Conservation (phyloP, 2,888 invertebrate species). For the Cotesia congregata region DNA sequence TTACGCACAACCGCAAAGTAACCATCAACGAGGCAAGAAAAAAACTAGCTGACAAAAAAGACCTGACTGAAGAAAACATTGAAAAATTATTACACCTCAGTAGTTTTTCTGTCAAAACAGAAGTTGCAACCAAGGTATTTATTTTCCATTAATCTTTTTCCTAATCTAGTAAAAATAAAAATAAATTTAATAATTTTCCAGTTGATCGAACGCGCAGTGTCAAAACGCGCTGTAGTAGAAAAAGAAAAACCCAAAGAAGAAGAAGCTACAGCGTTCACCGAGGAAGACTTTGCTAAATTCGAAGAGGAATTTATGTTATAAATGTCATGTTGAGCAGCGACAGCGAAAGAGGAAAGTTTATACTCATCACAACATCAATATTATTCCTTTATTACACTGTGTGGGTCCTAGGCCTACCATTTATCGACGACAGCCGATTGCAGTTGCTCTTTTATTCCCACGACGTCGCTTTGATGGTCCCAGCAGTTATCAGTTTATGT, state of each 20-base stretch:
- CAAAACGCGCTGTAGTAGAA: conserved; percentile 71
- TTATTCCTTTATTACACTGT: conserved; percentile 75
- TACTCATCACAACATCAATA: conserved; percentile 72
- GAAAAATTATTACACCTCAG: conserved; percentile 72
- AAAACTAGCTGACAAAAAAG: conserved; percentile 53
- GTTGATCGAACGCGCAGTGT: conserved; percentile 74
- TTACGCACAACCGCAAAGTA: conserved; percentile 53
- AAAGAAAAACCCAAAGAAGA: conserved; percentile 68
- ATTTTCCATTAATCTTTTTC: background rate
- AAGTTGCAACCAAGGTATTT: conserved; percentile 71
- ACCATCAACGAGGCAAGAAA: conserved; percentile 60
- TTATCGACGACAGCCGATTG: conserved; percentile 77
- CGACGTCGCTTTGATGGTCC: conserved; percentile 72
- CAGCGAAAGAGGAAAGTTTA: conserved; percentile 74
- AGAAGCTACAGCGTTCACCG: conserved; percentile 78
- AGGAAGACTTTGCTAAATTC: conserved; percentile 79
- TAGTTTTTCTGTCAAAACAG: conserved; percentile 65
- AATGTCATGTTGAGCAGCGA: conserved; percentile 68
- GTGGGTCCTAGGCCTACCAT: conserved; percentile 80
- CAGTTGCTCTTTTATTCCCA: conserved; percentile 61
- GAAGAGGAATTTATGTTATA: conserved; percentile 73
- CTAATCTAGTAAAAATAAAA: background rate
- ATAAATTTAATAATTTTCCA: conserved; percentile 59
- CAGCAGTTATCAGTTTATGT: conserved; percentile 75
- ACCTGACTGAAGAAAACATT: conserved; percentile 71